Evolutionary conservation across 2,888 invertebrate genomes (phyloP).

Genomic region (Drosophila histrio): DNA sequence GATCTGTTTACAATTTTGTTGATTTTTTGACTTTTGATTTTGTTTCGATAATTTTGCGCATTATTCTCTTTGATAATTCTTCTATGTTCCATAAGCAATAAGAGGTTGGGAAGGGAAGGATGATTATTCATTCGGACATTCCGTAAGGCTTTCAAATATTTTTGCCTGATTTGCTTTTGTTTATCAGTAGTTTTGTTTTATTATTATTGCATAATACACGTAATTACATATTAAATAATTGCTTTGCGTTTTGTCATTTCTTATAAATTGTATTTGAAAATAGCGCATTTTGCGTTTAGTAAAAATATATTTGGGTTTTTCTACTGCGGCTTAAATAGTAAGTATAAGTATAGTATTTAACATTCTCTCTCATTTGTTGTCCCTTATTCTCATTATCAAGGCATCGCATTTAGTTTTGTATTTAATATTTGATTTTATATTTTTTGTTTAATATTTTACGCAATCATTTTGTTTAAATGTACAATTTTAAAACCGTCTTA

Average conservation of each 20-base stretch:
- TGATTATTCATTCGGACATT: conserved; percentile 13
- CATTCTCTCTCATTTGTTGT: conserved; percentile 50
- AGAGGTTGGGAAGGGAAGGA: neutral
- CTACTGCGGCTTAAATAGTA: conserved; percentile 66
- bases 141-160: conserved; percentile 32
- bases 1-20: conserved; percentile 42
- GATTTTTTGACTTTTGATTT: conserved; percentile 11
- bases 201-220: conserved; percentile 63
- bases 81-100: conserved; percentile 29
- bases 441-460: conserved; percentile 28
- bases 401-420: conserved; percentile 59
- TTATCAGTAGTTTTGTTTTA: conserved; percentile 2
- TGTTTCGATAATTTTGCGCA: conserved; percentile 3
- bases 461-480: conserved; percentile 63
- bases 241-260: conserved; percentile 70
- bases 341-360: conserved; percentile 54
- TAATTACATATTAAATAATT: conserved; percentile 77
- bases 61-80: conserved; percentile 10
- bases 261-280: conserved; percentile 78
- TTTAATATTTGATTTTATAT: conserved; percentile 25
- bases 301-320: conserved; percentile 79
- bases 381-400: conserved; percentile 64
- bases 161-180: conserved; percentile 33
- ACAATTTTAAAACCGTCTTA: conserved; percentile 77
- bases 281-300: conserved; percentile 75